Conservation (phyloP, 2,888 invertebrate genomes). For the Syrista parreyssii region DNA sequence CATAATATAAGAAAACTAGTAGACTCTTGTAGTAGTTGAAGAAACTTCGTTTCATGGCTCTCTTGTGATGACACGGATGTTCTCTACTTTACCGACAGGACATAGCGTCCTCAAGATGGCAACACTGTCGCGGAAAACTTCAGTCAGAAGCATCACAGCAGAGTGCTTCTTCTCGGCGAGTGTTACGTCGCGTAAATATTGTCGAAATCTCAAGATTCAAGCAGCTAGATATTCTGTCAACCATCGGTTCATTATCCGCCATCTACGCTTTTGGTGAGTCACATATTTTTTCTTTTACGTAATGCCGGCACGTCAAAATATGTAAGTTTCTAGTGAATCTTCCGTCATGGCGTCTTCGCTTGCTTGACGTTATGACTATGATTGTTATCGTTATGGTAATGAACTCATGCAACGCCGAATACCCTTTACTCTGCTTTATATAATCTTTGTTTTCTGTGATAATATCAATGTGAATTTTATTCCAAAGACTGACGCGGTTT, state of each 20-base stretch:
- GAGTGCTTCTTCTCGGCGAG: neutral
- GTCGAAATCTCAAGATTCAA: neutral
- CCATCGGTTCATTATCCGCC: neutral
- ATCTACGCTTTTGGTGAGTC: neutral
- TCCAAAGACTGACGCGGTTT: neutral
- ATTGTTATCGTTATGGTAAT: neutral
- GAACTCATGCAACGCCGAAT: neutral
- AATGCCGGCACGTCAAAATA: neutral
- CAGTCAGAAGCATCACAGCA: neutral
- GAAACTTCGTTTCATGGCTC: neutral
- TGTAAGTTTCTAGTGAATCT: neutral
- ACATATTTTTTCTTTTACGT: neutral
- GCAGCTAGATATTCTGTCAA: neutral
- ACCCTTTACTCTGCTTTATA: neutral
- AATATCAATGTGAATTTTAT: neutral
- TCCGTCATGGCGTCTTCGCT: neutral
- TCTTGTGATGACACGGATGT: neutral
- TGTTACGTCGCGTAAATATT: neutral
- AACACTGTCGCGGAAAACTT: neutral
- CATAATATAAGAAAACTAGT: neutral
- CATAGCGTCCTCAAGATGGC: neutral
- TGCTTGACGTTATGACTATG: neutral
- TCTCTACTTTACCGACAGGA: neutral
- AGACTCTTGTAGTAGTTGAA: neutral
- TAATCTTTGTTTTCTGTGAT: neutral